Percentiles rank a stretch among this genome's conserved stretches.
phyloP scores from a whole-genome alignment of 1,140 invertebrate genomes.

The Asobara japonica region DNA sequence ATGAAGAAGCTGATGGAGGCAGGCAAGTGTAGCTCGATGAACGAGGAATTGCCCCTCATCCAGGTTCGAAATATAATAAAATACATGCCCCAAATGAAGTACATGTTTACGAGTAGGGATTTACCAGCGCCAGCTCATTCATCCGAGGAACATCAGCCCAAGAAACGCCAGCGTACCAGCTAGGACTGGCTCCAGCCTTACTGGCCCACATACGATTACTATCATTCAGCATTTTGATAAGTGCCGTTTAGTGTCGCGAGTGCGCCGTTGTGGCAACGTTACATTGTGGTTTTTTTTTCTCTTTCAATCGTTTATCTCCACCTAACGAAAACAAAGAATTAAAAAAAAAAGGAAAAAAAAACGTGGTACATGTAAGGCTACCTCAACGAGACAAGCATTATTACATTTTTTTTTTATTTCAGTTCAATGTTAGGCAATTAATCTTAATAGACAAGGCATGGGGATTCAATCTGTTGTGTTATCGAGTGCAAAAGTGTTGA shows the following conservation, averaged over 20 bases:
- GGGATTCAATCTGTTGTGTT: not conserved
- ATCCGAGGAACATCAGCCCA: constrained; percentile 63
- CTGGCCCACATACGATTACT: constrained; percentile 67
- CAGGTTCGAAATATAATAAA: constrained; percentile 83
- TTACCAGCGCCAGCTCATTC: constrained; percentile 54
- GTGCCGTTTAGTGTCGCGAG: constrained; percentile 14
- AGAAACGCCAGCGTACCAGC: constrained; percentile 72
- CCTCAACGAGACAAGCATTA: constrained; percentile 2
- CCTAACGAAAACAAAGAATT: not conserved
- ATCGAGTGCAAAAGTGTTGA: no score
- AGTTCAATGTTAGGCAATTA: not conserved
- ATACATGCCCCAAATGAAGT: constrained; percentile 87
- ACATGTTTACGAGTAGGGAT: constrained; percentile 72
- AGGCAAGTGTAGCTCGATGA: constrained; percentile 75
- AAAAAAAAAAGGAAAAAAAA: not conserved
- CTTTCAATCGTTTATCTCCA: not conserved
- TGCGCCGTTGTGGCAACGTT: constrained; percentile 17
- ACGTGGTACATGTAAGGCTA: not conserved
- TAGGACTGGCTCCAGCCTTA: constrained; percentile 72
- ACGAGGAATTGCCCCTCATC: constrained; percentile 75
- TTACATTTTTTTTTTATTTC: not conserved
- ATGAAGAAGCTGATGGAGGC: constrained; percentile 78
- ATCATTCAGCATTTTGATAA: constrained; percentile 63
- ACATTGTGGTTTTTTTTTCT: not conserved
- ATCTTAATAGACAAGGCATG: not conserved